A percentile compares a stretch with the other conserved stretches of the same genome.
Conservation (phyloP, 2,888 invertebrate species). For the Trichacis sp. region DNA sequence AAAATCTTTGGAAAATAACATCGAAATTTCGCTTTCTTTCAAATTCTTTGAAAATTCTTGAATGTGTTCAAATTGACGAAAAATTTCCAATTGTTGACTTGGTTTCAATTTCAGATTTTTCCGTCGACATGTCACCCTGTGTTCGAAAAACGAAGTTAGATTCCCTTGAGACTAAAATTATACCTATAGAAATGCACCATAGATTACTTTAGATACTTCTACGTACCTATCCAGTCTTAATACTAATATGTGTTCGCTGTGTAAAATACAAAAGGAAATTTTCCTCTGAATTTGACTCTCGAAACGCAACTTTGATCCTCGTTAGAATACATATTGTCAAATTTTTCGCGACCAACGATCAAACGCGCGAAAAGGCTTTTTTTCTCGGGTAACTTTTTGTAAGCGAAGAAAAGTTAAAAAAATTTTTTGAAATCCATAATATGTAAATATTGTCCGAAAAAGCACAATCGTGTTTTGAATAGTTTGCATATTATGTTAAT, state of each 20-base stretch:
- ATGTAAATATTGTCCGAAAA: background rate
- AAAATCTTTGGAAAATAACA: too few relatives aligned
- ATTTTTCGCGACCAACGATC: background rate
- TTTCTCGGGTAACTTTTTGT: background rate
- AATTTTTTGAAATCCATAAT: too few relatives aligned
- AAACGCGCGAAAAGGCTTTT: conserved; percentile 2
- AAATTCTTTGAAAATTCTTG: too few relatives aligned
- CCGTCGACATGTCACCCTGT: too few relatives aligned
- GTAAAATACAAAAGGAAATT: conserved; percentile 34
- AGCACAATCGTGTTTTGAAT: background rate
- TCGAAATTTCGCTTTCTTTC: too few relatives aligned
- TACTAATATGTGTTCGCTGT: conserved; percentile 52
- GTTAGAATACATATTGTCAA: conserved; percentile 3
- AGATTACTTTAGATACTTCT: conserved; percentile 56
- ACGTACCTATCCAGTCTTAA: conserved; percentile 60
- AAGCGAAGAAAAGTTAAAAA: conserved; percentile 21
- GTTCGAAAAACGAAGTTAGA: conserved; percentile 51
- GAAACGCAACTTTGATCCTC: background rate
- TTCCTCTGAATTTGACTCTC: background rate
- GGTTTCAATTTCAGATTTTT: too few relatives aligned
- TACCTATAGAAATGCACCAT: conserved; percentile 58
- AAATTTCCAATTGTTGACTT: too few relatives aligned
- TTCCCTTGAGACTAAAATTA: conserved; percentile 45
- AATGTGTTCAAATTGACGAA: too few relatives aligned
- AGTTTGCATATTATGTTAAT: too few relatives aligned